Evolutionary conservation across 2,888 invertebrate genomes (phyloP).

Genomic region (Acanthacorydalis orientalis): DNA sequence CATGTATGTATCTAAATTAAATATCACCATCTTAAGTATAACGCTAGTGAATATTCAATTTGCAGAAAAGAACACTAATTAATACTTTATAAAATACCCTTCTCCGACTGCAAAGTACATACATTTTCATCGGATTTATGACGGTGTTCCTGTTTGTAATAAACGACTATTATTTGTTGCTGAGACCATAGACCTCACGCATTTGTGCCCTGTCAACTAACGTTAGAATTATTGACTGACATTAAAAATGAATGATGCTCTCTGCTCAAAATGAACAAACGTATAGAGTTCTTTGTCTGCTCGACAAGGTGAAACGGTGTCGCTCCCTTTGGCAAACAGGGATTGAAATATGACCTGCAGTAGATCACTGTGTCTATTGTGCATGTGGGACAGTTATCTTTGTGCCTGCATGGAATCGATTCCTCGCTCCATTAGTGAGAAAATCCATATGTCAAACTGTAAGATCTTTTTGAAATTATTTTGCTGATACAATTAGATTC

Average conservation of each 20-base stretch:
- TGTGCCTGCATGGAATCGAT: constrained; percentile 2
- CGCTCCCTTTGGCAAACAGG: background rate
- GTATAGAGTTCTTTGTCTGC: background rate
- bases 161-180: background rate
- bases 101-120: no score
- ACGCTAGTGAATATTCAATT: no score
- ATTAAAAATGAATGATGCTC: constrained; percentile 1
- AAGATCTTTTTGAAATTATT: background rate
- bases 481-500: no score
- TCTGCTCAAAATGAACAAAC: background rate
- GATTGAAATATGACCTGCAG: background rate
- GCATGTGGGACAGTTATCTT: constrained; percentile 1
- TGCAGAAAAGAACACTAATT: no score
- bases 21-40: no score
- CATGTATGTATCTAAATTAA: no score
- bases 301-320: background rate
- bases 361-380: background rate
- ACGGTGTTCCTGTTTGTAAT: no score
- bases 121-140: no score
- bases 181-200: constrained; percentile 1
- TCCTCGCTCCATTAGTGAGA: constrained; percentile 4
- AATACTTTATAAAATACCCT: no score
- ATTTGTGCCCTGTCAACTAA: constrained; percentile 2
- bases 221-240: constrained; percentile 1
- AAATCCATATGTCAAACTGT: constrained; percentile 3